phyloP scores from a whole-genome alignment of 2,888 invertebrate species.

The Capitulum mitella region DNA sequence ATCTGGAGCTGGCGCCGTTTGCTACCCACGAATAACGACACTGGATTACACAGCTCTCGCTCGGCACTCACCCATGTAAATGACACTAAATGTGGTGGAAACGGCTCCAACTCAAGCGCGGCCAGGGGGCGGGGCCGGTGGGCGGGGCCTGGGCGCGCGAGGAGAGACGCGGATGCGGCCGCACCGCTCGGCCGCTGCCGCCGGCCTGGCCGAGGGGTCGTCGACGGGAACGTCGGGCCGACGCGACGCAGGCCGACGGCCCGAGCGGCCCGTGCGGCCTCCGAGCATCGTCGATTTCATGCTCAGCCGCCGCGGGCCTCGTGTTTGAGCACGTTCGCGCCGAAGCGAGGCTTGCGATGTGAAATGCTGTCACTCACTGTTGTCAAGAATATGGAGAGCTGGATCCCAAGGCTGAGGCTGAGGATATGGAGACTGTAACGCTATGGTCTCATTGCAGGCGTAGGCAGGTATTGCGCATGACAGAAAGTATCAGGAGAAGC shows the following conservation, averaged over 20 bases:
- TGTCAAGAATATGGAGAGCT: no score
- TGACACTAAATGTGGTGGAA: constrained; percentile 25
- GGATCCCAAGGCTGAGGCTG: no score
- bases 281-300: neutral
- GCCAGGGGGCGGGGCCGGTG: neutral
- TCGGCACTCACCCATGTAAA: constrained; percentile 24
- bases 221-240: neutral
- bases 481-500: no score
- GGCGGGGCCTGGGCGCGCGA: neutral
- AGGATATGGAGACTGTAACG: no score
- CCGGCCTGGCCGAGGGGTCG: no score
- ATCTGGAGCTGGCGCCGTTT: constrained; percentile 17
- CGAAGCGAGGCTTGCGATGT: no score
- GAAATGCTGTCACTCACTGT: no score
- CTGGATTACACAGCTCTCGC: constrained; percentile 20
- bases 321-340: neutral
- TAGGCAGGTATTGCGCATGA: no score
- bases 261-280: neutral
- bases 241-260: neutral
- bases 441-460: no score
- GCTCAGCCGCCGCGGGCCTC: neutral
- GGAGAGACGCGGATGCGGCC: neutral
- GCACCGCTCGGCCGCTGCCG: neutral
- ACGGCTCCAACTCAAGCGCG: constrained; percentile 23
- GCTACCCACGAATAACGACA: constrained; percentile 12